Evolutionary conservation across 2,113 vertebrate genomes (phyloP).

Genomic region (Bos javanicus): DNA sequence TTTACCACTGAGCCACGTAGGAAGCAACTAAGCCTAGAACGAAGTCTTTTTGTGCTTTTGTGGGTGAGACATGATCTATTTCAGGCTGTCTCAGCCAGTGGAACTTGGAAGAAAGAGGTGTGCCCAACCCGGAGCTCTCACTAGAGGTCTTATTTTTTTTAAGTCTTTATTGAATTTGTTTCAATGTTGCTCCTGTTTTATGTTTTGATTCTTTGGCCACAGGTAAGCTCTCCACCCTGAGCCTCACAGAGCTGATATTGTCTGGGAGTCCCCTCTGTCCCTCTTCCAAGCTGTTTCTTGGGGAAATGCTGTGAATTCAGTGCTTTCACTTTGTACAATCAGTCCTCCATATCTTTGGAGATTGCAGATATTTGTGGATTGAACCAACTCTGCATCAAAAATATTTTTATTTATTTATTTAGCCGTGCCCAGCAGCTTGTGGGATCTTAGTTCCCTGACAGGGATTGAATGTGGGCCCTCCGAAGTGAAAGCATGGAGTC

Average conservation of each 20-base stretch:
- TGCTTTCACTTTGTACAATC: constrained; percentile 30
- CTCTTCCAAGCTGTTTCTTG: constrained; percentile 24
- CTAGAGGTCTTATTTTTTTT: neutral
- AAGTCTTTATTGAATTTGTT: neutral
- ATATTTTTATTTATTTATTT: neutral
- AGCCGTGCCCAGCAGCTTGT: neutral
- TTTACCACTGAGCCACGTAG: neutral
- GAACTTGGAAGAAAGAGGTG: neutral
- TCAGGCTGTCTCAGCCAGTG: neutral
- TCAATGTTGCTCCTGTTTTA: neutral
- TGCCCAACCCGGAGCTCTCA: neutral
- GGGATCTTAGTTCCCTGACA: neutral
- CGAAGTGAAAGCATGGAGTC: neutral
- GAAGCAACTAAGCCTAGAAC: neutral
- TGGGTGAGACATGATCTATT: neutral
- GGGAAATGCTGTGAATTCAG: constrained; percentile 52
- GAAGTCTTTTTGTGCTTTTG: neutral
- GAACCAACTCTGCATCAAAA: neutral
- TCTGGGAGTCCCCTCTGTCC: neutral
- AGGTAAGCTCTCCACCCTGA: neutral
- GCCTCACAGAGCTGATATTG: neutral
- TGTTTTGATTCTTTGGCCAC: neutral
- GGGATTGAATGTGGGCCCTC: neutral
- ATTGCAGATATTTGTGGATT: neutral
- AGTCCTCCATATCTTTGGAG: neutral